Conservation (phyloP, 2,113 vertebrate species). For the Nasalis larvatus region DNA sequence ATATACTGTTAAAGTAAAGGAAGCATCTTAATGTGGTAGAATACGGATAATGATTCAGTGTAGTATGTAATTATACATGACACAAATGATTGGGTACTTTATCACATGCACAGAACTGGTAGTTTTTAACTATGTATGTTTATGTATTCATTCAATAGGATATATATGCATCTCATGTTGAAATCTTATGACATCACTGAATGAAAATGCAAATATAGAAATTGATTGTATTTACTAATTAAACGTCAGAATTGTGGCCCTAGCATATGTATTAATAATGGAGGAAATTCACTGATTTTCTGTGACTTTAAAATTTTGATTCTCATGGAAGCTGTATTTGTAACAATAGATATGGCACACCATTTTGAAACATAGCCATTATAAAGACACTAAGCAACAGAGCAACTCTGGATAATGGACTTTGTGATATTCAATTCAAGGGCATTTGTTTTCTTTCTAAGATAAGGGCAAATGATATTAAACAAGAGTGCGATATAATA, state of each 20-base stretch:
- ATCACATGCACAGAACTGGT: neutral
- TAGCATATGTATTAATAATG: neutral
- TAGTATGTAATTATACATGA: neutral
- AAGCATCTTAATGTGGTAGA: neutral
- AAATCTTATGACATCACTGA: neutral
- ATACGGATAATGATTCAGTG: neutral
- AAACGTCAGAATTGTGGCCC: neutral
- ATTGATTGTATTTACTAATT: neutral
- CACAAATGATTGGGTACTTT: neutral
- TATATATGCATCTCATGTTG: neutral
- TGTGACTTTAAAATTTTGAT: constrained; percentile 10
- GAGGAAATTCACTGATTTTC: neutral
- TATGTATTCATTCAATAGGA: neutral
- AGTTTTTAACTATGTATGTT: neutral
- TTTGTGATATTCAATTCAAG: constrained; percentile 26
- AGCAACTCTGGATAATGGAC: constrained; percentile 36
- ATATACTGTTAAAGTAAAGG: neutral
- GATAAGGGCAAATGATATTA: neutral
- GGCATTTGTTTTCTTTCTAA: neutral
- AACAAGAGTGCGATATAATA: neutral
- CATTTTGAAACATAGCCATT: constrained; percentile 60
- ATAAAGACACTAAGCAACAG: constrained; percentile 14
- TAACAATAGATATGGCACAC: constrained; percentile 44
- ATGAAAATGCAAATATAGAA: neutral
- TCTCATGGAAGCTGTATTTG: neutral